These are phyloP conservation scores for Setophaga petechia DNA, from an alignment of 2,113 vertebrate genomes.

Conservation along the genomic window DNA sequence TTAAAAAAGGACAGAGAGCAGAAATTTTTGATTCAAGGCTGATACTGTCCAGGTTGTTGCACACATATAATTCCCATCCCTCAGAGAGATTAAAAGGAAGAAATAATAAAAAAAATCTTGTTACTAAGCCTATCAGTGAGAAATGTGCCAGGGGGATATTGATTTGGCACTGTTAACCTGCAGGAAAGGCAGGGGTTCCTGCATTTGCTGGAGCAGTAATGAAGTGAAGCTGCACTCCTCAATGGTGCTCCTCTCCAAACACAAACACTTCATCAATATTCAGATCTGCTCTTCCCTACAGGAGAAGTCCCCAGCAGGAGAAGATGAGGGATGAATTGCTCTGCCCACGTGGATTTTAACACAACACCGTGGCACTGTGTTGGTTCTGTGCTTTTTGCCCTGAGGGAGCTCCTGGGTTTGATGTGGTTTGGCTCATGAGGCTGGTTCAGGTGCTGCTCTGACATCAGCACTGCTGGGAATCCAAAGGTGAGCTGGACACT, in stretches of 20 bases:
- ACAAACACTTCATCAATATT: neutral
- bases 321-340: neutral
- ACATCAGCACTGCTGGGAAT: neutral
- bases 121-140: neutral
- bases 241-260: neutral
- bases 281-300: neutral
- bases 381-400: neutral
- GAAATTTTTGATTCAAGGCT: neutral
- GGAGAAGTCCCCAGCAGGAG: neutral
- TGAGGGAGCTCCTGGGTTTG: neutral
- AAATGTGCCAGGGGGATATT: neutral
- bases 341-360: neutral
- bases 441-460: neutral
- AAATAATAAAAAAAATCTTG: neutral
- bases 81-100: neutral
- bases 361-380: accelerated
- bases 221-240: neutral
- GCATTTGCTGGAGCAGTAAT: neutral
- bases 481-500: neutral
- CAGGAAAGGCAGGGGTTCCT: neutral
- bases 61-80: neutral
- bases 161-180: neutral
- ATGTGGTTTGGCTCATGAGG: neutral
- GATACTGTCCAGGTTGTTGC: neutral
- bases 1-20: neutral